A percentile compares a stretch with the other conserved stretches of the same genome.
phyloP scores from a whole-genome alignment of 2,113 vertebrate genomes.

The Ochotona princeps region DNA sequence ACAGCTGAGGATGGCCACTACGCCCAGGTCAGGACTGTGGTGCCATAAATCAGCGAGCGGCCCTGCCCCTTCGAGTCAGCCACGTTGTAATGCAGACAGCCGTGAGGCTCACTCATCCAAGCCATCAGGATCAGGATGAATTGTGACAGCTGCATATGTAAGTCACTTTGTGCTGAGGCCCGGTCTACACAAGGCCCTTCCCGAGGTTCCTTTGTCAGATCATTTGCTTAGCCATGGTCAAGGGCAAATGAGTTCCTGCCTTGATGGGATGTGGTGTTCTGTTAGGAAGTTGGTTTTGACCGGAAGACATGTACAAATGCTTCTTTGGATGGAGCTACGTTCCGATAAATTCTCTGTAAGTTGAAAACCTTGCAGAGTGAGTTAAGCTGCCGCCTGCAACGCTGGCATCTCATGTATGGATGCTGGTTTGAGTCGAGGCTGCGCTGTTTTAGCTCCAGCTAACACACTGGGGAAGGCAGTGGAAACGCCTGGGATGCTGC shows the following conservation, averaged over 20 bases:
- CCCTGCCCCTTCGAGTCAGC: constrained; percentile 78
- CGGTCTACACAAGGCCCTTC: not conserved
- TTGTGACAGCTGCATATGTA: constrained; percentile 49
- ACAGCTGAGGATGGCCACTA: constrained; percentile 75
- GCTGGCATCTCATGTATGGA: too few species aligned
- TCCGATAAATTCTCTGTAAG: not conserved
- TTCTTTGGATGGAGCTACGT: not conserved
- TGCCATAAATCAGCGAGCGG: constrained; percentile 79
- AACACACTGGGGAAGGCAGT: too few species aligned
- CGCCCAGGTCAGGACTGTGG: constrained; percentile 65
- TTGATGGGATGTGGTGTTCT: too few species aligned
- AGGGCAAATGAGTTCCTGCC: not conserved
- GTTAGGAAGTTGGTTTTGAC: not conserved
- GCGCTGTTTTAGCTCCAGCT: too few species aligned
- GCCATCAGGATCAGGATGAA: constrained; percentile 65
- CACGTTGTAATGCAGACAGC: constrained; percentile 73
- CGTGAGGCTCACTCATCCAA: constrained; percentile 71
- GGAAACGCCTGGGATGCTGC: too few species aligned
- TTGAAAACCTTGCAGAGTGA: not conserved
- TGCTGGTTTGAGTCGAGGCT: too few species aligned
- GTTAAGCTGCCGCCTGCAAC: too few species aligned
- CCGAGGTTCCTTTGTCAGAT: not conserved
- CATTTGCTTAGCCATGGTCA: not conserved
- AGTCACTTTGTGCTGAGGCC: not conserved
- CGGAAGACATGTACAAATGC: not conserved